A percentile compares a stretch with the other conserved stretches of the same genome.
phyloP scores from a whole-genome alignment of 1,140 invertebrate genomes.

The Limonius californicus region DNA sequence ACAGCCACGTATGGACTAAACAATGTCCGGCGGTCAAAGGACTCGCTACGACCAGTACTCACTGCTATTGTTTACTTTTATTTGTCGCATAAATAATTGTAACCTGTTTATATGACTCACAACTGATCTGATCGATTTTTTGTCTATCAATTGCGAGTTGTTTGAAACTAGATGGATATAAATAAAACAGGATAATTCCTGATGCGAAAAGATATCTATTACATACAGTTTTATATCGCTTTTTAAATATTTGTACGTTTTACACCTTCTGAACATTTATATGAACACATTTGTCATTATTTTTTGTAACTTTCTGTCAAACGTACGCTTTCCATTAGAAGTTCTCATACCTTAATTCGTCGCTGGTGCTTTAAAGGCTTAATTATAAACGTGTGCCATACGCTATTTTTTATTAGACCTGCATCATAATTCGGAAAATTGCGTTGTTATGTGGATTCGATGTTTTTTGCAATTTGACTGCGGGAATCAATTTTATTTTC shows the following conservation, averaged over 20 bases:
- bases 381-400: no score
- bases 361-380: no score
- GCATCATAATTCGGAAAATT: no score
- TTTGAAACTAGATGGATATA: slow-evolving; percentile 27
- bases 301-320: neutral
- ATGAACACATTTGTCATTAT: neutral
- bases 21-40: slow-evolving; percentile 42
- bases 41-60: slow-evolving; percentile 41
- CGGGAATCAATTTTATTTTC: no score
- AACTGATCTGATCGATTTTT: slow-evolving; percentile 43
- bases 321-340: neutral
- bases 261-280: neutral
- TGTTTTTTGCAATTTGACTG: no score
- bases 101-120: slow-evolving; percentile 46
- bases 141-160: slow-evolving; percentile 20
- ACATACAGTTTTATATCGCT: neutral
- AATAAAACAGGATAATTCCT: slow-evolving; percentile 26
- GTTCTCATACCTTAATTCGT: no score
- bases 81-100: slow-evolving; percentile 46
- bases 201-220: no score
- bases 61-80: slow-evolving; percentile 46
- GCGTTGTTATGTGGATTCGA: no score
- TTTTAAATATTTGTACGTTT: neutral
- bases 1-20: slow-evolving; percentile 36
- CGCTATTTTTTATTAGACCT: no score